Evolutionary conservation across 2,113 vertebrate species (phyloP).

Genomic region (Axis porcinus): DNA sequence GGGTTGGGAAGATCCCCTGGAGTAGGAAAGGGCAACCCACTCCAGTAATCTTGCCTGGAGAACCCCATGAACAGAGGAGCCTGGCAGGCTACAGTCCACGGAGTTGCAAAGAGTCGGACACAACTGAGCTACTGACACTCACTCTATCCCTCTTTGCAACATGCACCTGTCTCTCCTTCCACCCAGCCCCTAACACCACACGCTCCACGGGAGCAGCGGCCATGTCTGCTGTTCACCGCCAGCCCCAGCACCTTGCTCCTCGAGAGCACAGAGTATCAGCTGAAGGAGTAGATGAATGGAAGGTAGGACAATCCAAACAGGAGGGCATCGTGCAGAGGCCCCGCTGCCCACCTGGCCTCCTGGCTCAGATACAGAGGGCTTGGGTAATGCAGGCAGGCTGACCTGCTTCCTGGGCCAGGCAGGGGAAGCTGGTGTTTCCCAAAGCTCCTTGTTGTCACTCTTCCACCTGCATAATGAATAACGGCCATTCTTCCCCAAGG

Average conservation of each 20-base stretch:
- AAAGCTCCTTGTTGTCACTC: neutral
- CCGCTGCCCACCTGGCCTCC: neutral
- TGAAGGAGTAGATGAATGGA: neutral
- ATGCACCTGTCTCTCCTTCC: neutral
- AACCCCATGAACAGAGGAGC: neutral
- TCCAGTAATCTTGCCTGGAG: neutral
- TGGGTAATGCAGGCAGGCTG: neutral
- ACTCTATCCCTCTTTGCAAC: neutral
- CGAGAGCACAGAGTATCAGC: fast-evolving
- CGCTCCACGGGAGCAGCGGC: neutral
- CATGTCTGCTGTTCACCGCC: neutral
- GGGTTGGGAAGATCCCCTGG: neutral
- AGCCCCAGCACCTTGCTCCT: neutral
- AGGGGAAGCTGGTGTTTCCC: slow-evolving; percentile 3
- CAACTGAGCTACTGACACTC: neutral
- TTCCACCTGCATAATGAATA: neutral
- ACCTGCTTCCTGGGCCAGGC: neutral
- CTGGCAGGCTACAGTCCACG: neutral
- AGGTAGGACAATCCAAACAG: neutral
- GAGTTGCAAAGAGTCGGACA: neutral
- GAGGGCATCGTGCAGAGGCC: neutral
- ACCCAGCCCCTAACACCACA: neutral
- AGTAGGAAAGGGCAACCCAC: neutral
- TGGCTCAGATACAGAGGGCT: neutral
- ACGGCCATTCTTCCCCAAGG: neutral